A percentile compares a stretch with the other conserved stretches of the same genome.
Evolutionary conservation across 2,888 invertebrate genomes (phyloP).

Genomic region (Hoplodrina blanda): DNA sequence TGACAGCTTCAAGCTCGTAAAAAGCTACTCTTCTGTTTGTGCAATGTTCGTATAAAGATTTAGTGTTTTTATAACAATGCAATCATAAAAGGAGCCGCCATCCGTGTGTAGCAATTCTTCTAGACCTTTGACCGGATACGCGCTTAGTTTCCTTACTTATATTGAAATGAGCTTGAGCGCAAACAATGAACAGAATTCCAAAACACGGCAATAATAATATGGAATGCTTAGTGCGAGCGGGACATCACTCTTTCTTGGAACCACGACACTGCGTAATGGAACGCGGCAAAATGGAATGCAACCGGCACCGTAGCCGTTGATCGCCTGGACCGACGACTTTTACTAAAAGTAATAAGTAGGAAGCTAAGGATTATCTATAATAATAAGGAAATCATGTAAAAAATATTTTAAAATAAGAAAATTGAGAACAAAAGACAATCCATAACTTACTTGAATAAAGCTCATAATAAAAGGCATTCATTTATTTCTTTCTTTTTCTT

Average conservation of each 20-base stretch:
- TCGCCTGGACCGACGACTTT: constrained; percentile 65
- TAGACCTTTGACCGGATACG: constrained; percentile 81
- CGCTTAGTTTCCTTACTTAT: constrained; percentile 79
- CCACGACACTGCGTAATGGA: constrained; percentile 84
- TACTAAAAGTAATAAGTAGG: constrained; percentile 65
- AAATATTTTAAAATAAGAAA: no score
- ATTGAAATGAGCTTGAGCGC: constrained; percentile 83
- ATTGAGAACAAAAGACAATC: no score
- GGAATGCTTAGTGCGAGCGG: constrained; percentile 85
- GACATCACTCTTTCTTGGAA: constrained; percentile 87
- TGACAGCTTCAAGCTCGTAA: constrained; percentile 39
- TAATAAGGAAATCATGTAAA: constrained; percentile 14
- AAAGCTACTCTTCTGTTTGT: constrained; percentile 28
- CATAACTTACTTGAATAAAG: constrained; percentile 5
- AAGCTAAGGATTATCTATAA: constrained; percentile 29
- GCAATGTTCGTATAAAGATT: constrained; percentile 13
- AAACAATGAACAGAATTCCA: constrained; percentile 88
- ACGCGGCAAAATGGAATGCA: constrained; percentile 87
- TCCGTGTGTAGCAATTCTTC: constrained; percentile 40
- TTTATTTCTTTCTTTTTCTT: constrained; percentile 11
- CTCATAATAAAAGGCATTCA: constrained; percentile 3
- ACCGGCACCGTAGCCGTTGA: constrained; percentile 71
- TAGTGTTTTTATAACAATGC: neutral
- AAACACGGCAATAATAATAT: constrained; percentile 86
- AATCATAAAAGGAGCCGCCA: constrained; percentile 16